Evolutionary conservation across 2,888 invertebrate genomes (phyloP).

Genomic region (Euplagia quadripunctaria): DNA sequence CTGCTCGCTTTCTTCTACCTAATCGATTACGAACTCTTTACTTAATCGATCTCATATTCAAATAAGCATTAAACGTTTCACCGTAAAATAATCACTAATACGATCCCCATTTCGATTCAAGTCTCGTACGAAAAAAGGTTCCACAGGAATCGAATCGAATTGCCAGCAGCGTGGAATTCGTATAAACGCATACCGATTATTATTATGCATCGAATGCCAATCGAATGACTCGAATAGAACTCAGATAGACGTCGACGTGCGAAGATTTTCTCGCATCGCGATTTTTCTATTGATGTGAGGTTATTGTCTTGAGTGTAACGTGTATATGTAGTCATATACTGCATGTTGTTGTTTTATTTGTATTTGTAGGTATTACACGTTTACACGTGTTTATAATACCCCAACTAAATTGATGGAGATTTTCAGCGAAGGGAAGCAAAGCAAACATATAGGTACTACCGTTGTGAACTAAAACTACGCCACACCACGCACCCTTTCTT

Average conservation of each 20-base stretch:
- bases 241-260: slow-evolving; percentile 57
- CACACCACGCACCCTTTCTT: too few species aligned
- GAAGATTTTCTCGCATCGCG: slow-evolving; percentile 57
- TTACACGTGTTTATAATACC: too few species aligned
- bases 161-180: slow-evolving; percentile 65
- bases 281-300: slow-evolving; percentile 53
- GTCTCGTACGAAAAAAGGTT: slow-evolving; percentile 72
- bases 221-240: slow-evolving; percentile 56
- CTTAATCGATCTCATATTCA: slow-evolving; percentile 30
- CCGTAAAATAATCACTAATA: slow-evolving; percentile 52
- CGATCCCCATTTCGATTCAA: slow-evolving; percentile 59
- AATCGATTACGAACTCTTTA: not conserved
- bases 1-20: not conserved
- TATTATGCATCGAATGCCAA: slow-evolving; percentile 73
- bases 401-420: too few species aligned
- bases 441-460: too few species aligned
- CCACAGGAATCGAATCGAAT: slow-evolving; percentile 62
- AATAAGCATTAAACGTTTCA: slow-evolving; percentile 43
- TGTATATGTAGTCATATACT: not conserved
- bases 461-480: too few species aligned
- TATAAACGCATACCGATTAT: slow-evolving; percentile 77
- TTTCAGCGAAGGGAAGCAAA: too few species aligned
- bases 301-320: slow-evolving; percentile 41
- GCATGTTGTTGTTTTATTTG: too few species aligned
- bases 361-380: too few species aligned